Evolutionary conservation across 2,888 invertebrate species (phyloP), one percentile per base, ranked within the genome.

Genomic region (Volucella inflata): DNA sequence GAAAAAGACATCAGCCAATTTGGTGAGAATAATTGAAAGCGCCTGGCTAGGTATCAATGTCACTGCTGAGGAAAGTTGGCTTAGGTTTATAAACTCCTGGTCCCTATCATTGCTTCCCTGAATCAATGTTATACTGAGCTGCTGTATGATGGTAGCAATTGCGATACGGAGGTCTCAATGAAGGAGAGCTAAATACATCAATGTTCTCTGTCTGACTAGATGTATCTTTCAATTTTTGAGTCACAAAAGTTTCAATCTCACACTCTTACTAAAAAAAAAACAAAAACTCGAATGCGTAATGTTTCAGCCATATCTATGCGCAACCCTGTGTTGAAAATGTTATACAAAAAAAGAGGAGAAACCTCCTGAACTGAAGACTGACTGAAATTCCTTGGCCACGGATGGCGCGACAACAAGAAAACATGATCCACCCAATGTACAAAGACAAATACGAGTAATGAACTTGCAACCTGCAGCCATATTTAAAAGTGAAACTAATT

Each of bases 401-500:
- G 65, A 57, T 57, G 65, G 57, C 75, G 30, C 30, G 64, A 60
- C 79, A 70, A 70, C 62, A 70, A 21, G 44, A 65, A 75, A 84
- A 84, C 84, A 84, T 84, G 80, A 84, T 84, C 84, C 70, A 78
- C 55, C 75, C 75, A 76, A 53, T 55, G 64, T 46, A 84, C 70
- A 62, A 46, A 46, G 50, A 46, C 76, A 60, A 68, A 51, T 57
- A 53, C 60, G 67, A 67, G 55, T 76, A 72, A 81, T 72, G 62
- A 72, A 76, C 77, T 77, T 82, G 78, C 83, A 83, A 83, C 81
- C 76, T 81, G 85, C 85, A 81, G 81, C 81, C 85, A 85, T 81
- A 85, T 85, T 85, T 85, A 85, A 85, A 85, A 85, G 76, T 85
- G 76, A 85, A 85, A 85, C 85, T 85, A 81, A 81, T 85, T 81